Evolutionary conservation across 2,113 vertebrate species (phyloP).

Genomic region (Chaetops frenatus): DNA sequence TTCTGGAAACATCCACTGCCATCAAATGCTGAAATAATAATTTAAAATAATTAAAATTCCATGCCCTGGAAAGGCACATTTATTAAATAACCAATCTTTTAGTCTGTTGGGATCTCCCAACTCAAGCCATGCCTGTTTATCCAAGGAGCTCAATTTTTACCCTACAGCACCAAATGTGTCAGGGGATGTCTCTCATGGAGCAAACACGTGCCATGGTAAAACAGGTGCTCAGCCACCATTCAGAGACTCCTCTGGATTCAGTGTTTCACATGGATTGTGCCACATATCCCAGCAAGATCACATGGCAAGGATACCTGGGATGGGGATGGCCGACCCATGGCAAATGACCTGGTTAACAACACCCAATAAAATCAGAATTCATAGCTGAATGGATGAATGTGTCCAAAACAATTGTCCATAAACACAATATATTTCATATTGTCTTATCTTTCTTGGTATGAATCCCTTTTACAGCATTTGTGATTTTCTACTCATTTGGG

Average conservation of each 20-base stretch:
- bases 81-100: neutral
- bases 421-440: neutral
- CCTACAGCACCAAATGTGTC: neutral
- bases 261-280: neutral
- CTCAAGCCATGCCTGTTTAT: rapidly evolving
- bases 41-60: neutral
- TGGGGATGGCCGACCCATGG: neutral
- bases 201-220: neutral
- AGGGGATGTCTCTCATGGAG: neutral
- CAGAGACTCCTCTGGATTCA: neutral
- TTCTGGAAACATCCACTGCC: neutral
- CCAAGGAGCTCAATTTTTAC: neutral
- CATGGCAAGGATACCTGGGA: no score
- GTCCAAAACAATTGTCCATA: neutral
- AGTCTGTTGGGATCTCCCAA: neutral
- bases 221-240: neutral
- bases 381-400: neutral
- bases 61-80: neutral
- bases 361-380: neutral
- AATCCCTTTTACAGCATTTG: neutral
- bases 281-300: neutral
- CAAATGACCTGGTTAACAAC: neutral
- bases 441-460: neutral
- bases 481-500: neutral
- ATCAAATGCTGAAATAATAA: neutral